A percentile compares a stretch with the other conserved stretches of the same genome.
Evolutionary conservation across 64 coral and sea anemone species (phyloP).

Genomic region (Anthopleura sola): DNA sequence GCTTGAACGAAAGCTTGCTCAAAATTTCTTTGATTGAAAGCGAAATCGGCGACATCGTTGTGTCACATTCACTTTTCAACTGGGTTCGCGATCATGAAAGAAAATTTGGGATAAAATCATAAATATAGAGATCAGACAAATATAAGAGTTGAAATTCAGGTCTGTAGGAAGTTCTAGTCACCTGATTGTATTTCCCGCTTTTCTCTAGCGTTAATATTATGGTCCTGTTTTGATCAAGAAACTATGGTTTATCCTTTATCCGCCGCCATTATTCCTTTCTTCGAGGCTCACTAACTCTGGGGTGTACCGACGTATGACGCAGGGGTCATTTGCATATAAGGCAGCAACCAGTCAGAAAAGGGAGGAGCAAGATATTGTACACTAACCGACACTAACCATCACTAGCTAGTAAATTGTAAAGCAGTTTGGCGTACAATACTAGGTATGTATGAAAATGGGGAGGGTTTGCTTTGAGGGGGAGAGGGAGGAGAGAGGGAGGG

Average conservation of each 20-base stretch:
- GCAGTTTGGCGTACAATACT: too few relatives aligned
- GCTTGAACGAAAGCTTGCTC: background rate
- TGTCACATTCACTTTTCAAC: background rate
- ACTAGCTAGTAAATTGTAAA: too few relatives aligned
- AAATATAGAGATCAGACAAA: background rate
- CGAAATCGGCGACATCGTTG: background rate
- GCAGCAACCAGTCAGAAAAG: background rate
- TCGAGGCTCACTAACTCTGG: background rate
- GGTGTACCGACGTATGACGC: background rate
- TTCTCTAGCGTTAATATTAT: slow-evolving; percentile 80
- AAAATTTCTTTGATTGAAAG: background rate
- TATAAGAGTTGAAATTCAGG: background rate
- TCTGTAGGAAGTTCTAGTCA: slow-evolving; percentile 23
- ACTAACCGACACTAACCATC: too few relatives aligned
- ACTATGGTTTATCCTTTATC: slow-evolving; percentile 95
- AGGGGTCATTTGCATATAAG: slow-evolving; percentile 25
- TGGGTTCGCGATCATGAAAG: background rate
- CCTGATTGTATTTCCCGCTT: slow-evolving; percentile 98
- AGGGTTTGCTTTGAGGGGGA: too few relatives aligned
- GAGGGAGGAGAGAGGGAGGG: too few relatives aligned
- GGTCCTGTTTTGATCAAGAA: slow-evolving; percentile 69
- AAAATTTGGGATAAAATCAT: background rate
- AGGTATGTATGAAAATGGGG: too few relatives aligned
- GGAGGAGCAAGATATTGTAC: too few relatives aligned
- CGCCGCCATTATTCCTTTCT: slow-evolving; percentile 55